A percentile compares a stretch with the other conserved stretches of the same genome.
phyloP scores from a whole-genome alignment of 2,888 invertebrate species.

The Teleogryllus oceanicus region DNA sequence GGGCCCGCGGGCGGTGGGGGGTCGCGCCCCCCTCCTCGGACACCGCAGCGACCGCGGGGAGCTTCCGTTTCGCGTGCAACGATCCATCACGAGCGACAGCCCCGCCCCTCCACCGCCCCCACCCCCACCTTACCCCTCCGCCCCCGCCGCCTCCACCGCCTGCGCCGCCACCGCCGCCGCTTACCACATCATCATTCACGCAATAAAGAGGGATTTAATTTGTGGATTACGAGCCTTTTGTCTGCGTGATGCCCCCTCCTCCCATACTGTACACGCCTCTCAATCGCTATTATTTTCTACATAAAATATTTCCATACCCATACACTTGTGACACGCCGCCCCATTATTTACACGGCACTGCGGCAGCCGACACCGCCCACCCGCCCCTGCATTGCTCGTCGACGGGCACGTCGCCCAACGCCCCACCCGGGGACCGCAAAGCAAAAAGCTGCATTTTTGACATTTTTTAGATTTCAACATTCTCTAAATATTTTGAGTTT shows the following conservation, averaged over 20 bases:
- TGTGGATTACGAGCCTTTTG: conserved; percentile 18
- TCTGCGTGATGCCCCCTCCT: background rate
- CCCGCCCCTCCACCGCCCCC: background rate
- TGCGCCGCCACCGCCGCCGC: background rate
- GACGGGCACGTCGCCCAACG: background rate
- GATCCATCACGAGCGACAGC: background rate
- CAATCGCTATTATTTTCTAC: conserved; percentile 11
- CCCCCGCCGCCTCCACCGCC: background rate
- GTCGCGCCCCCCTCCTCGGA: too few species aligned
- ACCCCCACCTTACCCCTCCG: background rate
- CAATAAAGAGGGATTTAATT: conserved; percentile 18
- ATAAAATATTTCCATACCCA: conserved; percentile 10
- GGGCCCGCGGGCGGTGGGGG: too few species aligned
- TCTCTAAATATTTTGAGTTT: too few species aligned
- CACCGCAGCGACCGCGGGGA: too few species aligned
- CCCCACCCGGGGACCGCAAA: too few species aligned
- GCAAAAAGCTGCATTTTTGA: too few species aligned
- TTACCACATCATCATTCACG: conserved; percentile 18
- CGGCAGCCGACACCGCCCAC: background rate
- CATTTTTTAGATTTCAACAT: too few species aligned
- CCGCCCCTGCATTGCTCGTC: background rate
- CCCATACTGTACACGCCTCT: conserved; percentile 18
- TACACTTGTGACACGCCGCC: background rate
- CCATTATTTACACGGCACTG: background rate
- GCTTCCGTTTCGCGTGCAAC: background rate